Conservation (phyloP, 2,113 vertebrate species). For the Rafetus swinhoei region DNA sequence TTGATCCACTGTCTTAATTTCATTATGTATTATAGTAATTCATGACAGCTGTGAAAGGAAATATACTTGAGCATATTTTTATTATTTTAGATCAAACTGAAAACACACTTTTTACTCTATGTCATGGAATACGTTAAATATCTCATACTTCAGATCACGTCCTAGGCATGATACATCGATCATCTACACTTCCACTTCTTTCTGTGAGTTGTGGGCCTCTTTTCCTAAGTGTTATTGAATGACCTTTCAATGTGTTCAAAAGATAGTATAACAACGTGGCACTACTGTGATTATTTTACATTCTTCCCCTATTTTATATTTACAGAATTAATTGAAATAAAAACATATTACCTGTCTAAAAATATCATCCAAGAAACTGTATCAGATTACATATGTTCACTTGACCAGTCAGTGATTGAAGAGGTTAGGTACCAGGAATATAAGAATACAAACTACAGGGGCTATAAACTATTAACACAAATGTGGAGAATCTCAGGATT, state of each 20-base stretch:
- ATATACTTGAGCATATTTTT: constrained; percentile 26
- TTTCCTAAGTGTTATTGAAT: constrained; percentile 21
- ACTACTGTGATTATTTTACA: constrained; percentile 23
- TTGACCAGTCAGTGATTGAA: not conserved
- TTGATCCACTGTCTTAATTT: constrained; percentile 51
- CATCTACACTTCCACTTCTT: not conserved
- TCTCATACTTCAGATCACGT: constrained; percentile 43
- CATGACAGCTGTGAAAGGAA: constrained; percentile 33
- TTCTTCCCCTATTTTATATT: constrained; percentile 34
- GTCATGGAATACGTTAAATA: constrained; percentile 46
- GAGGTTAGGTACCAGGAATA: constrained; percentile 9
- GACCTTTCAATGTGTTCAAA: constrained; percentile 54
- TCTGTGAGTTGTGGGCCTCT: constrained; percentile 23
- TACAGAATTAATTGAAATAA: constrained; percentile 41
- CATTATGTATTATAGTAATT: constrained; percentile 26
- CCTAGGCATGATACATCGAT: not conserved
- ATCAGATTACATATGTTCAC: not conserved
- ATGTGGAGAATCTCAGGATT: not conserved
- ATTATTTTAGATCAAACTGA: constrained; percentile 35
- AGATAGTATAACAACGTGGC: constrained; percentile 37
- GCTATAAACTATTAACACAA: not conserved
- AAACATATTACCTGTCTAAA: constrained; percentile 38
- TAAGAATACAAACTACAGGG: not conserved
- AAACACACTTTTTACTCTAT: constrained; percentile 43
- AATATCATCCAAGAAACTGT: not conserved